These are phyloP conservation scores for Anoplolepis gracilipes DNA, from an alignment of 1,140 invertebrate genomes.

Conservation along the genomic window DNA sequence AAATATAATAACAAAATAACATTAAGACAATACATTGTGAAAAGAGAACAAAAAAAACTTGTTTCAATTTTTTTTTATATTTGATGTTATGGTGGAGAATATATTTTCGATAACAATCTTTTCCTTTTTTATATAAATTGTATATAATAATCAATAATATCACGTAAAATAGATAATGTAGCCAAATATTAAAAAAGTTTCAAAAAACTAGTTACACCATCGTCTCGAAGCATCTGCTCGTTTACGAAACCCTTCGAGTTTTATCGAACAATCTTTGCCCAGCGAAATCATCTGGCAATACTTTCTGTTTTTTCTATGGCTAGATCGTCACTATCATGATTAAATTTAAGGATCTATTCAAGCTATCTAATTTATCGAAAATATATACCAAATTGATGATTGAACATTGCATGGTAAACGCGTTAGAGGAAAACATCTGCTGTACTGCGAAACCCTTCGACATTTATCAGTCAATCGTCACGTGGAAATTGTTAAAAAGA, in stretches of 20 bases:
- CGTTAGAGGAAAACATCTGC: constrained; percentile 35
- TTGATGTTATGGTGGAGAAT: neutral
- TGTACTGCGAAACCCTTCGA: constrained; percentile 11
- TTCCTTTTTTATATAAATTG: neutral
- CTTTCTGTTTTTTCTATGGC: neutral
- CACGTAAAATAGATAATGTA: neutral
- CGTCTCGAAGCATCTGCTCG: constrained; percentile 28
- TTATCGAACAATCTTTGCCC: constrained; percentile 29
- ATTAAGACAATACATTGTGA: too few species aligned
- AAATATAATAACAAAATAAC: too few species aligned
- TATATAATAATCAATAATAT: neutral
- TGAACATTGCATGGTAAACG: neutral
- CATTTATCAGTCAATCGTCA: constrained; percentile 53
- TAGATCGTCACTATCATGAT: constrained; percentile 22
- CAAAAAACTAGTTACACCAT: neutral
- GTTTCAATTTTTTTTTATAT: neutral
- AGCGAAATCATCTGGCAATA: constrained; percentile 6
- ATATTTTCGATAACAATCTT: constrained; percentile 1
- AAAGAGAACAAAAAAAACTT: too few species aligned
- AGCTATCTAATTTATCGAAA: constrained; percentile 36
- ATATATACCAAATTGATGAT: constrained; percentile 13
- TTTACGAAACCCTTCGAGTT: constrained; percentile 34
- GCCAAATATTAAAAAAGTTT: constrained; percentile 3
- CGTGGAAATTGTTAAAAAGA: constrained; percentile 51
- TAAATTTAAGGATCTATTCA: constrained; percentile 25